phyloP scores from a whole-genome alignment of 2,797 vertebrate genomes.

The Pangasius sanitwongsei region DNA sequence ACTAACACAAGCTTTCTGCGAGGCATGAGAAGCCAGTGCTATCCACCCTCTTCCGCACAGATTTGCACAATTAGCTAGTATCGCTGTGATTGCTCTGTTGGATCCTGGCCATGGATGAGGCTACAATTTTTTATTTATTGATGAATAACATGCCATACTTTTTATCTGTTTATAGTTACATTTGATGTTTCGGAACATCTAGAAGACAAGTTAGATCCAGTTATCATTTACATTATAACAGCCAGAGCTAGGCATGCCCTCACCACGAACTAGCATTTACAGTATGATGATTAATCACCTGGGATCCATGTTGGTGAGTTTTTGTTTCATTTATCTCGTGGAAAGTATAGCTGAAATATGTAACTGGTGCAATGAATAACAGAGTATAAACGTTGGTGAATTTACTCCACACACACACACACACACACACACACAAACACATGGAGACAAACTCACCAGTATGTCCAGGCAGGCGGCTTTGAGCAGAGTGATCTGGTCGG shows the following conservation, averaged over 20 bases:
- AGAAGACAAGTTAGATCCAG: neutral
- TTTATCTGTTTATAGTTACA: neutral
- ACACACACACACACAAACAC: neutral
- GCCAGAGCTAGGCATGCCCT: neutral
- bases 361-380: neutral
- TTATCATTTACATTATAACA: neutral
- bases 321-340: neutral
- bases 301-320: neutral
- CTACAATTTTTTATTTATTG: neutral
- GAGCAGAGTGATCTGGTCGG: conserved; percentile 97
- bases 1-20: neutral
- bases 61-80: neutral
- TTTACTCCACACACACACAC: neutral
- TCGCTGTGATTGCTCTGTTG: neutral
- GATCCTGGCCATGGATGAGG: neutral
- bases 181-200: neutral
- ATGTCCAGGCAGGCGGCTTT: conserved; percentile 98
- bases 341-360: neutral
- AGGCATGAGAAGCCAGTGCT: neutral
- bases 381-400: neutral
- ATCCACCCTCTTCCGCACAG: neutral
- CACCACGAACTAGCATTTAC: neutral
- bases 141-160: neutral
- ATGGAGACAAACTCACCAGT: conserved; percentile 80
- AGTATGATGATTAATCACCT: neutral